phyloP scores from a whole-genome alignment of 2,797 vertebrate genomes.

The Oryzias dopingdopingensis region DNA sequence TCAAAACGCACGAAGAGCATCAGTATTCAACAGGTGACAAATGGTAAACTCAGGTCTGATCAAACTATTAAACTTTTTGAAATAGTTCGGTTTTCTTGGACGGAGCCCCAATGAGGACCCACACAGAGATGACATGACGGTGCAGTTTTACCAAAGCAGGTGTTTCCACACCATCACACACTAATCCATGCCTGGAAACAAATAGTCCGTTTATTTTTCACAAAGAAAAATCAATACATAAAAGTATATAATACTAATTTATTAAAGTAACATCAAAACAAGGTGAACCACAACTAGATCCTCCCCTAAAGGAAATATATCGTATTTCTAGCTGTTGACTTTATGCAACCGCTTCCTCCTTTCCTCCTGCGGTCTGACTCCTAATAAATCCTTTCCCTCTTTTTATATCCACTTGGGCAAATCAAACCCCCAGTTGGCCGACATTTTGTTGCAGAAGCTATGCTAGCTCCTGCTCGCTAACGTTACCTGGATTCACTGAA shows the following conservation, averaged over 20 bases:
- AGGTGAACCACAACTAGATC: conserved; percentile 43
- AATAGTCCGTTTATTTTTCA: conserved; percentile 39
- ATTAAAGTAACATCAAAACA: conserved; percentile 45
- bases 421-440: conserved; percentile 69
- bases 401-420: conserved; percentile 49
- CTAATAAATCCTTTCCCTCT: conserved; percentile 26
- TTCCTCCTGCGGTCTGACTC: conserved; percentile 12
- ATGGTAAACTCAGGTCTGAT: conserved; percentile 9
- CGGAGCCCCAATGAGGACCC: conserved; percentile 1
- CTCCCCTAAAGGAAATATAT: conserved; percentile 24
- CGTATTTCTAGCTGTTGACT: conserved; percentile 14
- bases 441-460: conserved; percentile 79
- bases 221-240: background rate
- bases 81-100: background rate
- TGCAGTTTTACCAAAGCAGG: conserved; percentile 11
- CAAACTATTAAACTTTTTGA: background rate
- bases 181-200: conserved; percentile 21
- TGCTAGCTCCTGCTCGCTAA: conserved; percentile 62
- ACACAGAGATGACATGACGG: conserved; percentile 28
- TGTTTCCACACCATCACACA: conserved; percentile 17
- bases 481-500: conserved; percentile 58
- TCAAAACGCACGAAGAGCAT: no score
- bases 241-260: background rate
- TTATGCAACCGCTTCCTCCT: conserved; percentile 1
- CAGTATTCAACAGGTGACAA: conserved; percentile 50